phyloP scores from a whole-genome alignment of 2,888 invertebrate species.

The Hyposoter didymator region DNA sequence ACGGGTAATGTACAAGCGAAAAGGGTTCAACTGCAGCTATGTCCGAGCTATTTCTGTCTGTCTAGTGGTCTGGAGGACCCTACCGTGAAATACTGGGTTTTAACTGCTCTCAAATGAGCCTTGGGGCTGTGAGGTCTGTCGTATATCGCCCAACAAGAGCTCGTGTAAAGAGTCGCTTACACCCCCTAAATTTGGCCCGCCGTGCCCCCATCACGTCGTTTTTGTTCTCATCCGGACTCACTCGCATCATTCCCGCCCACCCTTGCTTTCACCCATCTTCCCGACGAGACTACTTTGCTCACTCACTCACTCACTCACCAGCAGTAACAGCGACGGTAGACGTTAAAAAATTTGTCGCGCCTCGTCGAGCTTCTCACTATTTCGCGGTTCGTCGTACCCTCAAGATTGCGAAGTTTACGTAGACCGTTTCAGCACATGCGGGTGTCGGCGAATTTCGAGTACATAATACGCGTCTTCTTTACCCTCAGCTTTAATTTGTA shows the following conservation, averaged over 20 bases:
- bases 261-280: slow-evolving; percentile 9
- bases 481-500: slow-evolving; percentile 22
- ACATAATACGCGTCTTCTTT: slow-evolving; percentile 41
- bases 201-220: slow-evolving; percentile 50
- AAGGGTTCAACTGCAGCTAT: slow-evolving; percentile 50
- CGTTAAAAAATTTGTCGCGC: slow-evolving; percentile 68
- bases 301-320: slow-evolving; percentile 35
- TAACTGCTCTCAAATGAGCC: slow-evolving; percentile 75
- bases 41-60: slow-evolving; percentile 69
- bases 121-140: slow-evolving; percentile 68
- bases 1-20: slow-evolving; percentile 57
- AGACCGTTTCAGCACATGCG: slow-evolving; percentile 37
- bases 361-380: slow-evolving; percentile 58
- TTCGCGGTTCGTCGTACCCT: slow-evolving; percentile 65
- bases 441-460: slow-evolving; percentile 45
- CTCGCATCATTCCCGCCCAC: slow-evolving; percentile 57
- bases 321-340: slow-evolving; percentile 46
- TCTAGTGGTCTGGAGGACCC: slow-evolving; percentile 65
- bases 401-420: slow-evolving; percentile 48
- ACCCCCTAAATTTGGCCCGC: slow-evolving; percentile 66
- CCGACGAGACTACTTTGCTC: slow-evolving; percentile 53
- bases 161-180: slow-evolving; percentile 66
- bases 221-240: slow-evolving; percentile 55
- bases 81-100: slow-evolving; percentile 71
- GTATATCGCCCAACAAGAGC: slow-evolving; percentile 64